Evolutionary conservation across 2,113 vertebrate species (phyloP).

Genomic region (Leucoraja erinaceus): DNA sequence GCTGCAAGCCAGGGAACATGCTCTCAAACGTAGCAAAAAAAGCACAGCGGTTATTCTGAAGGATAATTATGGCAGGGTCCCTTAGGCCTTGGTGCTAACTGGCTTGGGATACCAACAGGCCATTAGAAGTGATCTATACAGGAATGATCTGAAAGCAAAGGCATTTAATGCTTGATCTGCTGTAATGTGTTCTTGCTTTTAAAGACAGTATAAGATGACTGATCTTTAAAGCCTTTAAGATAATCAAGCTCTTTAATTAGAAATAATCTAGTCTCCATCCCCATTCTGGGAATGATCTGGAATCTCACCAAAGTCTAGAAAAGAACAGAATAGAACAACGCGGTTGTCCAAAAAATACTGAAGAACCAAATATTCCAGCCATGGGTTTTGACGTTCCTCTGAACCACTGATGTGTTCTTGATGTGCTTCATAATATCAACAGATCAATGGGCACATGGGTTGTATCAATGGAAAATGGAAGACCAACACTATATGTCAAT

Average conservation of each 20-base stretch:
- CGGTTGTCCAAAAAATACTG: too few relatives aligned
- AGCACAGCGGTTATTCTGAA: constrained; percentile 9
- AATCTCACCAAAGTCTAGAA: too few relatives aligned
- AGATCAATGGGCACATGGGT: too few relatives aligned
- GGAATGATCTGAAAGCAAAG: background rate
- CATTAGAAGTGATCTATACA: background rate
- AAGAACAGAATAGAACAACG: too few relatives aligned
- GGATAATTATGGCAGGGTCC: background rate
- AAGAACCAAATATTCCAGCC: too few relatives aligned
- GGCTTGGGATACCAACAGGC: background rate
- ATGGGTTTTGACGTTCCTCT: too few relatives aligned
- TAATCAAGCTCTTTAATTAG: background rate
- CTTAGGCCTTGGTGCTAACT: background rate
- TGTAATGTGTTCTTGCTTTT: background rate
- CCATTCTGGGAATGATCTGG: too few relatives aligned
- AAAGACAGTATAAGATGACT: background rate
- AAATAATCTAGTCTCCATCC: background rate
- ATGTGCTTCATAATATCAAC: too few relatives aligned
- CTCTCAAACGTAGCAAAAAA: constrained; percentile 5
- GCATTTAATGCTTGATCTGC: background rate
- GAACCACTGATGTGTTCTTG: too few relatives aligned
- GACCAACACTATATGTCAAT: too few relatives aligned
- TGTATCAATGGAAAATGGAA: too few relatives aligned
- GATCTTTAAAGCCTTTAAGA: background rate
- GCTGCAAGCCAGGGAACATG: background rate